Evolutionary conservation across 2,113 vertebrate species (phyloP), one percentile per base, ranked within the genome.

Genomic region (Macquaria ambigua): DNA sequence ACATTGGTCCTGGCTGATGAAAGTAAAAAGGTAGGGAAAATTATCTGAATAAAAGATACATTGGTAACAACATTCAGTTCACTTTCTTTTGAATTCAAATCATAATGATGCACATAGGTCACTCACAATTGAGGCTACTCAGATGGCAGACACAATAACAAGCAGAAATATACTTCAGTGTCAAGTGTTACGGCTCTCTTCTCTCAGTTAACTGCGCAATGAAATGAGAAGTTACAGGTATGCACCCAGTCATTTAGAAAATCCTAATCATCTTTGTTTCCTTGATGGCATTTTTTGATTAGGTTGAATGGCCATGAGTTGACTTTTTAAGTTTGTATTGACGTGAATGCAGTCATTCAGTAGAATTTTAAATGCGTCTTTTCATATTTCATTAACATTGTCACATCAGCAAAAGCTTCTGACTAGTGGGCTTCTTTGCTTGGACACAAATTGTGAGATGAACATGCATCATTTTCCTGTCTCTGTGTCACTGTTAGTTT

Each of bases 101-200:
- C 15, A 61, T 62, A 78, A 73, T 64, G 70, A 73, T 34, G 62
- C 9, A 68, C 52, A 21, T 1, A 53, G 72, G 79, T 84, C 63
- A 72, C 74, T 75, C 63, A 12, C 18, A 34, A 77, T 23, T 34
- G 70, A 82, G 16, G 84, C 63, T 50, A 67, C 86, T 73, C 16
- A 48, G 28, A 67, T 37, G 4, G 37, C 23, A 72, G 58, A 48
- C 43, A 77, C 62, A 82, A 84, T 58, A 67, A 56, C 25, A 23
- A 79, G 74, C 46, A 82, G 72, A 80, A 81, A 73, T 66, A 70
- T 55, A 23, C 69, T 82, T 74, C 81, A 58, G 63, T 79, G 77
- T 90, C 76, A 63, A 81, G 82, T 88, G 83, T 81, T 62, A 18
- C 2, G 4, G 37, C 73, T 20, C 73, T 87, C 81, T 89, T 59